Conservation (phyloP, 2,113 vertebrate genomes). For the Glaucomys volans region DNA sequence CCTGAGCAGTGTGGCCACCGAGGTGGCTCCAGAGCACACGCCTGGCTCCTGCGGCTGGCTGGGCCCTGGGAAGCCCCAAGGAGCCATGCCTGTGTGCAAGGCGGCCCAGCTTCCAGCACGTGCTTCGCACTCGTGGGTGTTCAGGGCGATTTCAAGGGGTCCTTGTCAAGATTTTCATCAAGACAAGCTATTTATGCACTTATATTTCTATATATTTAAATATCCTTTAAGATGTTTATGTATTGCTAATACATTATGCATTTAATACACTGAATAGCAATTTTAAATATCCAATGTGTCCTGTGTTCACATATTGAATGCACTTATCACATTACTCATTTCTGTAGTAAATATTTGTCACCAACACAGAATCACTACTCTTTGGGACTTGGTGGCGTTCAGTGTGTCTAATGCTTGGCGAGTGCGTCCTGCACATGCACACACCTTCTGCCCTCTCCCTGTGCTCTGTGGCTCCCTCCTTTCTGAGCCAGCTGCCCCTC, state of each 20-base stretch:
- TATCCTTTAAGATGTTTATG: background rate
- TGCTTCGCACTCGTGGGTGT: background rate
- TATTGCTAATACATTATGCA: background rate
- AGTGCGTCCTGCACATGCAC: too few relatives aligned
- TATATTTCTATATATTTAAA: background rate
- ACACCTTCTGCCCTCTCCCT: background rate
- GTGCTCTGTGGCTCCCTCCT: background rate
- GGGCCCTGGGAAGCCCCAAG: background rate
- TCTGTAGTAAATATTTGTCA: background rate
- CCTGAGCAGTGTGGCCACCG: too few relatives aligned
- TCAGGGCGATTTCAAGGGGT: background rate
- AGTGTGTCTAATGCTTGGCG: too few relatives aligned
- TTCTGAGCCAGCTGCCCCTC: fast-evolving
- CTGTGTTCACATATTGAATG: background rate
- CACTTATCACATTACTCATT: background rate
- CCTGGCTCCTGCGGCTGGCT: too few relatives aligned
- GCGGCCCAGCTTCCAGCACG: too few relatives aligned
- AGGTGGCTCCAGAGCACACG: fast-evolving
- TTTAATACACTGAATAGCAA: background rate
- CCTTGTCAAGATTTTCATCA: too few relatives aligned
- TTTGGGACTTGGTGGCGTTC: background rate
- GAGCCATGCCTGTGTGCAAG: background rate
- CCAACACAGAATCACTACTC: background rate
- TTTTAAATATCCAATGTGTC: background rate
- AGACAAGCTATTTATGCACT: background rate